Conservation (phyloP, 2,797 vertebrate species). For the Aselliscus stoliczkanus region DNA sequence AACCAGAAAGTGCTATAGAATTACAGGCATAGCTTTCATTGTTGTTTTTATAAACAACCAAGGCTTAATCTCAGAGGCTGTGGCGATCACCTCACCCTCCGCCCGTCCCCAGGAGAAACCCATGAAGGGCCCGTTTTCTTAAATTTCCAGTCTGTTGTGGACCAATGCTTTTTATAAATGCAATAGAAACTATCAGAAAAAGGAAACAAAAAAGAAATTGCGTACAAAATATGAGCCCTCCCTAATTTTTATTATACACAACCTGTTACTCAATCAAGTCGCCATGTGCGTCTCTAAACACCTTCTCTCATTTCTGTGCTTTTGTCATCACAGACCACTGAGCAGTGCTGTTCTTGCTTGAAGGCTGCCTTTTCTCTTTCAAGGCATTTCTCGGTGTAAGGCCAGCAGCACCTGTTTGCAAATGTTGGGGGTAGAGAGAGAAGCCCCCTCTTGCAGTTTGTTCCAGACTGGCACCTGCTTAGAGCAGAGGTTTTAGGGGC, state of each 20-base stretch:
- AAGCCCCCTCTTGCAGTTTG: neutral
- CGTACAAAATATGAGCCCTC: neutral
- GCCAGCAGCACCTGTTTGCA: neutral
- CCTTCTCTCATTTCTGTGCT: neutral
- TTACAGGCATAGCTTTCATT: rapidly evolving
- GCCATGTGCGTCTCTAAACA: neutral
- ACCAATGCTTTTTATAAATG: neutral
- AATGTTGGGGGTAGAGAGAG: neutral
- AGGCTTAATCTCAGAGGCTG: neutral
- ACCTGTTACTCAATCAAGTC: neutral
- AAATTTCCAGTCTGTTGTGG: neutral
- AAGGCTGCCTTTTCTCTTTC: neutral
- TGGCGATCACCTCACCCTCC: neutral
- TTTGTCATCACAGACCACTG: neutral
- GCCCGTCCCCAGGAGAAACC: neutral
- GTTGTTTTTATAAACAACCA: neutral
- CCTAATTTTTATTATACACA: neutral
- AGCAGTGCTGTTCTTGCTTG: neutral
- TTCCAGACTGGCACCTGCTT: neutral
- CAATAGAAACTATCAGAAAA: neutral
- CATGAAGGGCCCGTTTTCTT: neutral
- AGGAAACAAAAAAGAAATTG: neutral
- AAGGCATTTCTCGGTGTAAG: rapidly evolving
- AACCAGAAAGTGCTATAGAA: neutral
- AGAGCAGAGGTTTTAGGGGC: neutral